These are phyloP conservation scores for Anser brachyrhynchus DNA, from an alignment of 2,113 vertebrate genomes.

Conservation along the genomic window DNA sequence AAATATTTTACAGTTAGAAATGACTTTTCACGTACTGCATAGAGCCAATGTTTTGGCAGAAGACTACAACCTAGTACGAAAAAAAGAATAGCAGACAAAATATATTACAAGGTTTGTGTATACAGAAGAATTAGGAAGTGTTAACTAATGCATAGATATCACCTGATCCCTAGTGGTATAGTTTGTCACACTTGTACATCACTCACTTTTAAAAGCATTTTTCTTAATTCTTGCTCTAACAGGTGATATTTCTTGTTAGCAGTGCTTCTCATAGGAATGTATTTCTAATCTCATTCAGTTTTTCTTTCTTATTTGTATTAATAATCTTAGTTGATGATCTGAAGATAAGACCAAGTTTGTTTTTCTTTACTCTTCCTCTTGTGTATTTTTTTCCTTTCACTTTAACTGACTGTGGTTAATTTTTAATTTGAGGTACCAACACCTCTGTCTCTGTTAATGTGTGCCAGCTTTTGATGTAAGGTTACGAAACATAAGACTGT, in stretches of 20 bases:
- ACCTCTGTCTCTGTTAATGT: background rate
- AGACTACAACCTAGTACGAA: background rate
- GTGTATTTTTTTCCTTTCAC: background rate
- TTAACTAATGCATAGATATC: background rate
- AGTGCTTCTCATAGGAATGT: background rate
- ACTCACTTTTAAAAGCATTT: background rate
- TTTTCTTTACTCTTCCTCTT: background rate
- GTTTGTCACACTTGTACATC: background rate
- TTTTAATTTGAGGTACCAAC: slow-evolving; percentile 14
- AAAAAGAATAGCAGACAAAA: background rate
- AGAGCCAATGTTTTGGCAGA: background rate
- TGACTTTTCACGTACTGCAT: background rate
- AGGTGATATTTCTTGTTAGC: background rate
- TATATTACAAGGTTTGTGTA: background rate
- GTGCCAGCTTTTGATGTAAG: background rate
- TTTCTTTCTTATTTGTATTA: background rate
- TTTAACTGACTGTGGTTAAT: slow-evolving; percentile 18
- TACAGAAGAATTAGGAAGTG: background rate
- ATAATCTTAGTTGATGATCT: background rate
- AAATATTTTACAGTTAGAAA: background rate
- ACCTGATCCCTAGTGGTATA: background rate
- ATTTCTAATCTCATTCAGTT: background rate
- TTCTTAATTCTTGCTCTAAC: background rate
- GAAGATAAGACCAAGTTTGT: background rate
- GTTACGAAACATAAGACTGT: background rate